phyloP scores from a whole-genome alignment of 2,888 invertebrate species.

The Microchrysa polita region DNA sequence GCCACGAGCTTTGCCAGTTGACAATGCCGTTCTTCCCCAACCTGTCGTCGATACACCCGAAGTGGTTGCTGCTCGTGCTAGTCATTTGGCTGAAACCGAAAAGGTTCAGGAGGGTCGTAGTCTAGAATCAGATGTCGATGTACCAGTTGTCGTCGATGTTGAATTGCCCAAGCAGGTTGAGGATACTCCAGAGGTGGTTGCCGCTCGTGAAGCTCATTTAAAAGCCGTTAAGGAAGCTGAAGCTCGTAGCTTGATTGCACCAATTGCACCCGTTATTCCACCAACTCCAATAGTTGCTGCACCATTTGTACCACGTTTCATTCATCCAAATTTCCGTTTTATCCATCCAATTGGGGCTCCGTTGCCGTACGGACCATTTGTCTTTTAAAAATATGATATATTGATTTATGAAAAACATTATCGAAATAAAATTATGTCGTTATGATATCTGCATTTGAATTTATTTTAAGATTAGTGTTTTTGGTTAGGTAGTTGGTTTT shows the following conservation, averaged over 20 bases:
- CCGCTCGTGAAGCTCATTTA: constrained; percentile 46
- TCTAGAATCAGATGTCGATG: constrained; percentile 52
- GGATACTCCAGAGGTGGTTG: constrained; percentile 56
- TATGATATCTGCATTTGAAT: no score
- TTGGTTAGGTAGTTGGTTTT: no score
- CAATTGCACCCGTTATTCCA: no score
- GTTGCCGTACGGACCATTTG: background rate
- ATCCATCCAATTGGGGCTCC: background rate
- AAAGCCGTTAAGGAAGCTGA: constrained; percentile 18
- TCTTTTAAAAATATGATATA: no score
- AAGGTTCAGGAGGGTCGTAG: constrained; percentile 55
- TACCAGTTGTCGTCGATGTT: constrained; percentile 1
- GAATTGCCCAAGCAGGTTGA: constrained; percentile 55
- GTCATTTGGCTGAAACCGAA: constrained; percentile 57
- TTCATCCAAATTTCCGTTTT: constrained; percentile 29
- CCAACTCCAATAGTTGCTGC: background rate
- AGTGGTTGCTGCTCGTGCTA: constrained; percentile 56
- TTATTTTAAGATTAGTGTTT: no score
- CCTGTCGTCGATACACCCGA: constrained; percentile 56
- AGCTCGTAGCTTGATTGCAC: no score
- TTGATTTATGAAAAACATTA: no score
- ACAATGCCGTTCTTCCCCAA: constrained; percentile 50
- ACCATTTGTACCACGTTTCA: background rate
- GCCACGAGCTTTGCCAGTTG: constrained; percentile 55
- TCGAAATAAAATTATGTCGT: no score